A percentile compares a stretch with the other conserved stretches of the same genome.
These are phyloP conservation scores for Sphaerophoria taeniata DNA, from an alignment of 2,888 invertebrate species.

Conservation along the genomic window DNA sequence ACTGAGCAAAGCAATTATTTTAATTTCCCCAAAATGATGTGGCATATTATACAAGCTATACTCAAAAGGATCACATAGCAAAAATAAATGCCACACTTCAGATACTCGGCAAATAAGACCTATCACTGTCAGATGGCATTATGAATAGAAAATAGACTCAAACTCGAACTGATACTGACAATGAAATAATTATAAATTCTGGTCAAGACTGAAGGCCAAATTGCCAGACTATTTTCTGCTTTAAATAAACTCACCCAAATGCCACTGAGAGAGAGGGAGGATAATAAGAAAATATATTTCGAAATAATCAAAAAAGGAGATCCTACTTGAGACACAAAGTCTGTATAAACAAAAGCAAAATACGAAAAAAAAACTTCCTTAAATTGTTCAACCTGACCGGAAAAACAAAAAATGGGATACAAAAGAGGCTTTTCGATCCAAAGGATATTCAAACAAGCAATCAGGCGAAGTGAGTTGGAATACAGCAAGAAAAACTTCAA, in stretches of 20 bases:
- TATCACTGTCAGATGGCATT: constrained; percentile 36
- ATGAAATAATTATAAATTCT: constrained; percentile 34
- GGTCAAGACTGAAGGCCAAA: constrained; percentile 30
- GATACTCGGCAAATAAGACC: constrained; percentile 10
- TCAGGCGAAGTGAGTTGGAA: background rate
- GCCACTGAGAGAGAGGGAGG: background rate
- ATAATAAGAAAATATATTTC: constrained; percentile 16
- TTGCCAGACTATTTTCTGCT: constrained; percentile 12
- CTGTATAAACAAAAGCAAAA: background rate
- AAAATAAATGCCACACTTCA: constrained; percentile 19
- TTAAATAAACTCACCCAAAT: constrained; percentile 26
- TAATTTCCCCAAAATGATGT: constrained; percentile 18
- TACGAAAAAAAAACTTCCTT: constrained; percentile 8
- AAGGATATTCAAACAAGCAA: constrained; percentile 22
- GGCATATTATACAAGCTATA: background rate
- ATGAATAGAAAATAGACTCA: constrained; percentile 33
- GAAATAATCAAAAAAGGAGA: constrained; percentile 5
- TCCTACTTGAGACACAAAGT: constrained; percentile 24
- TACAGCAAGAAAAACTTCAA: constrained; percentile 9
- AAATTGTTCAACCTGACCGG: constrained; percentile 36
- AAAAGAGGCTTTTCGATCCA: constrained; percentile 8
- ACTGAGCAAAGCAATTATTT: constrained; percentile 36
- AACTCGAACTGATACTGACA: constrained; percentile 1
- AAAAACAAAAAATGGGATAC: constrained; percentile 8
- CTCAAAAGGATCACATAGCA: background rate